Evolutionary conservation across 2,797 vertebrate species (phyloP), one percentile per base, ranked within the genome.

Genomic region (Pelochelys cantorii): DNA sequence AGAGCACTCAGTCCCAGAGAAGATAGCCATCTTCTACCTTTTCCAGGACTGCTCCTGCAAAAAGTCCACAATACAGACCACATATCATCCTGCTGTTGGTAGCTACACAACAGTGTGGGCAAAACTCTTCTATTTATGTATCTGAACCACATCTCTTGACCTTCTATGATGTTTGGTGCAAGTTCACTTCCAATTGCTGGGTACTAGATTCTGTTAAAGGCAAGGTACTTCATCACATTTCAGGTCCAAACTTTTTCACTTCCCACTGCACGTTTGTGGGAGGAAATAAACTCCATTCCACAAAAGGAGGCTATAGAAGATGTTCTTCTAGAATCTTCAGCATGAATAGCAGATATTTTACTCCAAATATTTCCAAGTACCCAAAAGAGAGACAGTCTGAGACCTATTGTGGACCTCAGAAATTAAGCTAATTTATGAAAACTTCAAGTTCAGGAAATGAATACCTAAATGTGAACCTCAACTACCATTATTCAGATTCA

Each of bases 401-500:
- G 65, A 68, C 65, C 65, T 18, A 68, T 68, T 18, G 17, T 68
- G n/a, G 18, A 22, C n/a, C n/a, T 71, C 68, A 71, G 68, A 71
- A 71, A 37, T 37, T 71, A 71, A 71, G 8, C 62, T 37, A 71
- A 37, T 71, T 11, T 71, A 37, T 71, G 20, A 71, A 71, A 37
- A 37, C 9, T 34, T 37, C n/a, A 23, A 71, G 20, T 22, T 71
- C 68, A 71, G 68, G n/a, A 71, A 37, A 71, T 37, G 2, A 71
- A 37, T 37, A 71, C 60, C 0, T 7, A 81, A 84, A 90, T 54
- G 34, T 77, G 27, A 94, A 88, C 15, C 54, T 90, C 56, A 89
- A 85, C 87, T 90, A 57, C 65, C 83, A 83, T 74, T 65, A 83
- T 89, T 91, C 4, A 94, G 93, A 90, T 89, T 94, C 88, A 89